Percentiles rank a stretch among this genome's conserved stretches.
Conservation (phyloP, 2,113 vertebrate species). For the Grammomys dolichurus region DNA sequence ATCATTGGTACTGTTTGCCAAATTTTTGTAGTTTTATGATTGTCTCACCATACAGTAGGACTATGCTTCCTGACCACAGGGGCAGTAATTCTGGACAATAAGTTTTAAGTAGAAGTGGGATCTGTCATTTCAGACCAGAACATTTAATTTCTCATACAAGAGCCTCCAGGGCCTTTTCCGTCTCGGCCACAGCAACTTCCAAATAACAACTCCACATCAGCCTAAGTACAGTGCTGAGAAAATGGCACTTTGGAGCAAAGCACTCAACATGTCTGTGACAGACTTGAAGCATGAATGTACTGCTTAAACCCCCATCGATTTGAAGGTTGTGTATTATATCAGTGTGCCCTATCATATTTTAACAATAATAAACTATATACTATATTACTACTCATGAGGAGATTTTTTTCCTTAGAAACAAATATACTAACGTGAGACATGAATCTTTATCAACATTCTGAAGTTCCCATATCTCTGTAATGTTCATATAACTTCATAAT, state of each 20-base stretch:
- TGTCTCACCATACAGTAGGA: neutral
- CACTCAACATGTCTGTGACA: neutral
- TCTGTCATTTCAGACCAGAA: constrained; percentile 4
- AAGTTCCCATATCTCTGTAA: constrained; percentile 23
- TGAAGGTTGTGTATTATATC: neutral
- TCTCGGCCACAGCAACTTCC: neutral
- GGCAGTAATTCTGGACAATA: neutral
- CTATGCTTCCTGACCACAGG: neutral
- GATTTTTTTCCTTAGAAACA: constrained; percentile 30
- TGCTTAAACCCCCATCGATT: neutral
- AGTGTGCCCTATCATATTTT: neutral
- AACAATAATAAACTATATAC: neutral
- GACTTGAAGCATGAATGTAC: neutral
- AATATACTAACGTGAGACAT: neutral
- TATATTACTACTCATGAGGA: neutral
- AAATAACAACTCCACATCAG: neutral
- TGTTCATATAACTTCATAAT: constrained; percentile 23
- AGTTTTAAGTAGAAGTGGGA: neutral
- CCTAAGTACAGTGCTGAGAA: constrained; percentile 13
- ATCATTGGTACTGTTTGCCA: neutral
- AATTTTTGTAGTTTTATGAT: constrained; percentile 1
- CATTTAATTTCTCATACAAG: neutral
- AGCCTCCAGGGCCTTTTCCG: neutral
- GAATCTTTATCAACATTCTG: neutral
- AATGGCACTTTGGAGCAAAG: neutral